phyloP scores from a whole-genome alignment of 2,797 vertebrate genomes.

The Muscicapa striata region DNA sequence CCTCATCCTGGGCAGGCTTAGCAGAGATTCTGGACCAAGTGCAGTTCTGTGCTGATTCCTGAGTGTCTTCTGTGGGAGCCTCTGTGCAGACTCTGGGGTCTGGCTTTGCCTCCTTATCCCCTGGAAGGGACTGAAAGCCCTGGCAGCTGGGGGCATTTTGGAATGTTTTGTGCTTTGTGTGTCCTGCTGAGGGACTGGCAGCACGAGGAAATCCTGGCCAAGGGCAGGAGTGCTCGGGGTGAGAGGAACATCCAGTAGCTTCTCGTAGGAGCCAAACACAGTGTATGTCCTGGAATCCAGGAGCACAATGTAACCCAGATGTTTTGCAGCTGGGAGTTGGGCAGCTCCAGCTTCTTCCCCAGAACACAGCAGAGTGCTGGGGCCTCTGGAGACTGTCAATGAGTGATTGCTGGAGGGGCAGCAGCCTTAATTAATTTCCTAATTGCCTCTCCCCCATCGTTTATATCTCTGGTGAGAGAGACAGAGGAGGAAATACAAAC shows the following conservation, averaged over 20 bases:
- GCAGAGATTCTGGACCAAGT: not conserved
- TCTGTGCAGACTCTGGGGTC: not conserved
- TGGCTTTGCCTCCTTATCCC: not conserved
- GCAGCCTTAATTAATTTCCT: not conserved
- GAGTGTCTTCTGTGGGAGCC: not conserved
- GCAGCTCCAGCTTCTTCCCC: constrained; percentile 10
- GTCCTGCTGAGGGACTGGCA: not conserved
- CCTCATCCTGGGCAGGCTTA: not conserved
- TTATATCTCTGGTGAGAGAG: not conserved
- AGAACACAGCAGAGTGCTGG: not conserved
- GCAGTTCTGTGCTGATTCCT: not conserved
- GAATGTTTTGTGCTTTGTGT: not conserved
- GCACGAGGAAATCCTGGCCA: not conserved
- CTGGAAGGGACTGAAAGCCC: not conserved
- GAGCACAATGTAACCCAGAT: constrained; percentile 48
- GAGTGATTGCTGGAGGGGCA: not conserved
- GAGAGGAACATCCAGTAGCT: constrained; percentile 50
- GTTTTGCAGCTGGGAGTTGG: constrained; percentile 46
- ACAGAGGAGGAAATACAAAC: not conserved
- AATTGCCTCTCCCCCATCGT: not conserved
- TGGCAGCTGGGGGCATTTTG: not conserved
- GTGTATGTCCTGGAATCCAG: constrained; percentile 65
- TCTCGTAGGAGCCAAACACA: constrained; percentile 35
- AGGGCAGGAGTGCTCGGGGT: not conserved
- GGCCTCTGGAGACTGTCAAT: not conserved